Evolutionary conservation across 2,113 vertebrate genomes (phyloP).

Genomic region (Xiphophorus hellerii): DNA sequence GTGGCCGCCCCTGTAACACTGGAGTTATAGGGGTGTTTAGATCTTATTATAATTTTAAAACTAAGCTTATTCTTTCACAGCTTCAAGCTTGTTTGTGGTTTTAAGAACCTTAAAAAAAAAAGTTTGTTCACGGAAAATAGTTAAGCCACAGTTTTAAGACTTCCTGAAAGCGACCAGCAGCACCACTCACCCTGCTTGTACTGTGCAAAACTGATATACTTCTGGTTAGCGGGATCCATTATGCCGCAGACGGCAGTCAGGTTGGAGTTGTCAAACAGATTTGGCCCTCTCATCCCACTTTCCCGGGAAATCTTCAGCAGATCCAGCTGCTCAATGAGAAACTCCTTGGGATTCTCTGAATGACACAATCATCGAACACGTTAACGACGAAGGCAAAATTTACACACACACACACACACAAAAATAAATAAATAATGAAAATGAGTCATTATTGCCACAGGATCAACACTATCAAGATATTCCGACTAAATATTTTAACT

Average conservation of each 20-base stretch:
- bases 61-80: neutral
- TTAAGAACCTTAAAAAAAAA: neutral
- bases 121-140: neutral
- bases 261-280: slow-evolving; percentile 70
- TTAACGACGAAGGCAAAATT: neutral
- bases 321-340: slow-evolving; percentile 75
- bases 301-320: slow-evolving; percentile 57
- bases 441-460: neutral
- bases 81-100: neutral
- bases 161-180: neutral
- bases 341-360: slow-evolving; percentile 75
- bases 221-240: slow-evolving; percentile 71
- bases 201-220: slow-evolving; percentile 69
- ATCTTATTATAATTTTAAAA: neutral
- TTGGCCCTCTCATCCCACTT: slow-evolving; percentile 30
- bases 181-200: slow-evolving; percentile 76
- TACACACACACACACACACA: no score
- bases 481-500: neutral
- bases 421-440: no score
- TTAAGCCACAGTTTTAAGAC: neutral
- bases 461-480: neutral
- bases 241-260: slow-evolving; percentile 74
- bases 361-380: neutral
- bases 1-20: no score
- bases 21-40: neutral